A percentile compares a stretch with the other conserved stretches of the same genome.
These are phyloP conservation scores for Allophyes oxyacanthae DNA, from an alignment of 2,888 invertebrate genomes.

Conservation along the genomic window DNA sequence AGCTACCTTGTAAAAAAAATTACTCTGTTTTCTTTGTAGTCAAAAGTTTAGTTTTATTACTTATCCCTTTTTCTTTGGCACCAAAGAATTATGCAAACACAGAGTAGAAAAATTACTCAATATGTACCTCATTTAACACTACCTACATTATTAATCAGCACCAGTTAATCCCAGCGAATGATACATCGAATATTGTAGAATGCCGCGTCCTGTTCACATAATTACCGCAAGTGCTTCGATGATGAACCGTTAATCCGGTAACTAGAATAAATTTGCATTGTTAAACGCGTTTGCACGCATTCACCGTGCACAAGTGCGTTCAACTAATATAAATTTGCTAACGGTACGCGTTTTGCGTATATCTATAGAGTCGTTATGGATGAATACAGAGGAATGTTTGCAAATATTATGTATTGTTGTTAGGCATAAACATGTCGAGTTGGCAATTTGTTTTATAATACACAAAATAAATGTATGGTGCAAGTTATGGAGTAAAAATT, in stretches of 20 bases:
- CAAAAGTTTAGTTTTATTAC: too few species aligned
- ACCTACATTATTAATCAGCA: conserved; percentile 36
- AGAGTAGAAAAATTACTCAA: conserved; percentile 9
- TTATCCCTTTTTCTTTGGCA: too few species aligned
- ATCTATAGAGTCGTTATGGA: conserved; percentile 13
- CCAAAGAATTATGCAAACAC: not conserved
- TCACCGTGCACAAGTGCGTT: conserved; percentile 66
- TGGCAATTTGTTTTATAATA: conserved; percentile 37
- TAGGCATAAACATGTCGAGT: conserved; percentile 44
- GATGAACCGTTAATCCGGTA: conserved; percentile 82
- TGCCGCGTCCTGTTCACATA: conserved; percentile 70
- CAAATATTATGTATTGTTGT: conserved; percentile 36
- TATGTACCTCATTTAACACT: conserved; percentile 14
- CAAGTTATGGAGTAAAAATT: not conserved
- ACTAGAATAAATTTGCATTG: conserved; percentile 86
- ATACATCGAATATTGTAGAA: conserved; percentile 61
- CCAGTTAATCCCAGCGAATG: conserved; percentile 49
- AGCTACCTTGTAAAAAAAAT: too few species aligned
- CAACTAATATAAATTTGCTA: conserved; percentile 72
- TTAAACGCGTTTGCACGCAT: conserved; percentile 72
- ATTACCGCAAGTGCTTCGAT: conserved; percentile 82
- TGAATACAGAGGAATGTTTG: conserved; percentile 30
- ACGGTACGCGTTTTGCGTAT: conserved; percentile 50
- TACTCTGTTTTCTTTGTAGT: too few species aligned
- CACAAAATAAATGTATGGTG: conserved; percentile 3